These are phyloP conservation scores for Drosophila hydei DNA, from an alignment of 1,140 invertebrate genomes.

Conservation along the genomic window DNA sequence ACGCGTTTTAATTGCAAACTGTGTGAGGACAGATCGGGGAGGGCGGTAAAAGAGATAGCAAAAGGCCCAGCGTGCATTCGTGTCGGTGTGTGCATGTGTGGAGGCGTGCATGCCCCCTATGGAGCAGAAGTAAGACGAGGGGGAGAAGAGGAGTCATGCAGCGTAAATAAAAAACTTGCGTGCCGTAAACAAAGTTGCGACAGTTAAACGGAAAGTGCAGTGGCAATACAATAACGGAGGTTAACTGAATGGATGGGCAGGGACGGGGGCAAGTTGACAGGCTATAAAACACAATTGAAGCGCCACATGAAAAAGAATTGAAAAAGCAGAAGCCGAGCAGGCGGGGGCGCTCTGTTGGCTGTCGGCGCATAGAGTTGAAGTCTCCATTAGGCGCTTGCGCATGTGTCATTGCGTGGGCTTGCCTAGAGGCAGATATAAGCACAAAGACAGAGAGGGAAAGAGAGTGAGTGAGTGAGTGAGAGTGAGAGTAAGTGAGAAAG, in stretches of 20 bases:
- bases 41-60: background rate
- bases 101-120: conserved; percentile 50
- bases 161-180: conserved; percentile 41
- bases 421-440: background rate
- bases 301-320: conserved; percentile 42
- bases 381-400: conserved; percentile 53
- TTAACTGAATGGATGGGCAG: background rate
- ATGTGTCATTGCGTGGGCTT: conserved; percentile 43
- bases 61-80: background rate
- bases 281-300: conserved; percentile 72
- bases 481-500: background rate
- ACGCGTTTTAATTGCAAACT: conserved; percentile 58
- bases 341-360: background rate
- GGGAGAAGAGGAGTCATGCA: conserved; percentile 16
- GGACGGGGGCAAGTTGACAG: conserved; percentile 18
- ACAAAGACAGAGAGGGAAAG: background rate
- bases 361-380: conserved; percentile 49
- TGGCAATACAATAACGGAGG: conserved; percentile 15
- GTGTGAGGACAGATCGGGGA: background rate
- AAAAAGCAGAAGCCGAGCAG: background rate
- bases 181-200: conserved; percentile 65
- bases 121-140: background rate
- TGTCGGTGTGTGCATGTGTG: conserved; percentile 13
- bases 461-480: background rate
- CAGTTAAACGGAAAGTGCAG: conserved; percentile 60